Evolutionary conservation across 2,888 invertebrate species (phyloP).

Genomic region (Hydropsyche betteni): DNA sequence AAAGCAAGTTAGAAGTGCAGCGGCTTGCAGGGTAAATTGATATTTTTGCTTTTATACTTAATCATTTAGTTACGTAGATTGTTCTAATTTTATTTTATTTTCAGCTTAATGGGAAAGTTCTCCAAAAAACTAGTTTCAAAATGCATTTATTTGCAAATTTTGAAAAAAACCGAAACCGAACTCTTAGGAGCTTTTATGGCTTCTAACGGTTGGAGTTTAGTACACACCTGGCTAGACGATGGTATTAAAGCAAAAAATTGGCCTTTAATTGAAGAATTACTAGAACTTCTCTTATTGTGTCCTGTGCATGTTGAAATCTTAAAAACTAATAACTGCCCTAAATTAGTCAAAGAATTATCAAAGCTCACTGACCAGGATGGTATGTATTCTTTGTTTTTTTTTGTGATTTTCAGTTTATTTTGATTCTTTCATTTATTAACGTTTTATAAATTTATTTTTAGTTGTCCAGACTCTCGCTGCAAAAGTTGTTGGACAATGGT

Average conservation of each 20-base stretch:
- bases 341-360: slow-evolving; percentile 87
- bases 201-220: slow-evolving; percentile 90
- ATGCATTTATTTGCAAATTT: slow-evolving; percentile 93
- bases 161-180: slow-evolving; percentile 85
- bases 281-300: slow-evolving; percentile 84
- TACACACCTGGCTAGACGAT: slow-evolving; percentile 91
- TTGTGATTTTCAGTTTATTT: slow-evolving; percentile 35
- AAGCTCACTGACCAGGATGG: slow-evolving; percentile 84
- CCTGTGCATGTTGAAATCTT: slow-evolving; percentile 92
- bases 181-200: slow-evolving; percentile 89
- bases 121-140: slow-evolving; percentile 95
- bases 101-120: slow-evolving; percentile 93
- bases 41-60: slow-evolving; percentile 8
- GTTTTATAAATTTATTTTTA: slow-evolving; percentile 57
- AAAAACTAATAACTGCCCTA: slow-evolving; percentile 91
- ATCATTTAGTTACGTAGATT: neutral
- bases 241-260: slow-evolving; percentile 85
- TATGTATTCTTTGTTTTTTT: slow-evolving; percentile 61
- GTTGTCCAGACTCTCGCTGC: slow-evolving; percentile 81
- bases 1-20: slow-evolving; percentile 86
- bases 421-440: slow-evolving; percentile 52
- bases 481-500: slow-evolving; percentile 88
- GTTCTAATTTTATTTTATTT: slow-evolving; percentile 53
- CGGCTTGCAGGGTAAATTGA: slow-evolving; percentile 82
- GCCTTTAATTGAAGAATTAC: slow-evolving; percentile 85